phyloP scores from a whole-genome alignment of 2,888 invertebrate genomes.

The Meiosimyza platycephala region DNA sequence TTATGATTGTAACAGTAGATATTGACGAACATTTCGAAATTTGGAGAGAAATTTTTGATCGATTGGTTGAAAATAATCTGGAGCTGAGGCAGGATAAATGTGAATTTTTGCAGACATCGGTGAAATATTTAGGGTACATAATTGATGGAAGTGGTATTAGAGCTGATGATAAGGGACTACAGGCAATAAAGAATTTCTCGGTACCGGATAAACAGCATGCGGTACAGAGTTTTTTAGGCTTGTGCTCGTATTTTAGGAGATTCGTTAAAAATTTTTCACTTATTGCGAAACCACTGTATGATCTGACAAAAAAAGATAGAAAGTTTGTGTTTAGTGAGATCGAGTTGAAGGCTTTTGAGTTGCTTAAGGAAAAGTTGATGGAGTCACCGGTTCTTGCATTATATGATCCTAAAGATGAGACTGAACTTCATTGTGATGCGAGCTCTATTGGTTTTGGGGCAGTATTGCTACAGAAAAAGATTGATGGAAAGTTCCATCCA shows the following conservation, averaged over 20 bases:
- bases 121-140: slow-evolving; percentile 47
- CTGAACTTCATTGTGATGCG: slow-evolving; percentile 60
- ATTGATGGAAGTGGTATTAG: slow-evolving; percentile 36
- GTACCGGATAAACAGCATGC: slow-evolving; percentile 18
- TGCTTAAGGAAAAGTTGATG: slow-evolving; percentile 34
- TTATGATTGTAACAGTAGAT: slow-evolving; percentile 44
- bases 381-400: slow-evolving; percentile 36
- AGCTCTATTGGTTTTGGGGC: slow-evolving; percentile 55
- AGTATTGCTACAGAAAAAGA: slow-evolving; percentile 55
- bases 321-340: slow-evolving; percentile 37
- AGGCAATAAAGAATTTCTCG: slow-evolving; percentile 5
- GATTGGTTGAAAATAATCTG: slow-evolving; percentile 17
- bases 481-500: slow-evolving; percentile 41
- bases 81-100: neutral
- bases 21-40: slow-evolving; percentile 32
- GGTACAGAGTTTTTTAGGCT: slow-evolving; percentile 35
- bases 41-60: slow-evolving; percentile 40
- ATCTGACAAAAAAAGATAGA: slow-evolving; percentile 39
- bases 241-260: slow-evolving; percentile 40
- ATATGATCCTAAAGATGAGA: slow-evolving; percentile 49
- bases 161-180: neutral
- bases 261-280: slow-evolving; percentile 41
- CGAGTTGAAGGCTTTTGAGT: slow-evolving; percentile 38
- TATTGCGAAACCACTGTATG: slow-evolving; percentile 36
- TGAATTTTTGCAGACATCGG: slow-evolving; percentile 39